These are phyloP conservation scores for Napeogenes inachia DNA, from an alignment of 2,888 invertebrate species.

Conservation along the genomic window DNA sequence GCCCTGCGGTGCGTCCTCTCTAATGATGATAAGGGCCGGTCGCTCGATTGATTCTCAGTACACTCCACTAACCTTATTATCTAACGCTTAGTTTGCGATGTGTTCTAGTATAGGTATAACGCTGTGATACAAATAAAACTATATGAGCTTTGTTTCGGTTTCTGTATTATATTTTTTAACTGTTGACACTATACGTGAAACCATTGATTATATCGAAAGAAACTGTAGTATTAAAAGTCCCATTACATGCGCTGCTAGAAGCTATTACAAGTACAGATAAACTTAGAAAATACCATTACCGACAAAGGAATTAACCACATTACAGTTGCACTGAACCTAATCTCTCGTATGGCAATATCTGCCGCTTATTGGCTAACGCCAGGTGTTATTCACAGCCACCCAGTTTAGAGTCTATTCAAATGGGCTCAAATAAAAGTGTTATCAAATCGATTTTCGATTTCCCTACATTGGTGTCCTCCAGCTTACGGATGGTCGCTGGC, in stretches of 20 bases:
- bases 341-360: slow-evolving; percentile 4
- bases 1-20: slow-evolving; percentile 5
- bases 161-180: too few relatives aligned
- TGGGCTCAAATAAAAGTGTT: slow-evolving; percentile 66
- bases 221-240: too few relatives aligned
- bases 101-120: not conserved
- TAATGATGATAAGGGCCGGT: slow-evolving; percentile 11
- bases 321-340: slow-evolving; percentile 4
- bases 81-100: not conserved
- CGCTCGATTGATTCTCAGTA: slow-evolving; percentile 10
- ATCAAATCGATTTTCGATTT: slow-evolving; percentile 57
- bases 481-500: slow-evolving; percentile 49
- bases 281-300: not conserved
- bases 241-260: too few relatives aligned
- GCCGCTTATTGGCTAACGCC: slow-evolving; percentile 6
- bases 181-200: too few relatives aligned
- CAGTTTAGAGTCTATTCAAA: slow-evolving; percentile 52
- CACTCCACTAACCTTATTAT: slow-evolving; percentile 6
- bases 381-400: slow-evolving; percentile 28
- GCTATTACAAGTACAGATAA: not conserved
- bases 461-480: slow-evolving; percentile 39
- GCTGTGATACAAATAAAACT: too few relatives aligned
- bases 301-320: slow-evolving; percentile 1
- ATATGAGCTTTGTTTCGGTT: too few relatives aligned
- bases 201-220: too few relatives aligned